Conservation (phyloP, 2,113 vertebrate genomes). For the Vulpes ferrilata region DNA sequence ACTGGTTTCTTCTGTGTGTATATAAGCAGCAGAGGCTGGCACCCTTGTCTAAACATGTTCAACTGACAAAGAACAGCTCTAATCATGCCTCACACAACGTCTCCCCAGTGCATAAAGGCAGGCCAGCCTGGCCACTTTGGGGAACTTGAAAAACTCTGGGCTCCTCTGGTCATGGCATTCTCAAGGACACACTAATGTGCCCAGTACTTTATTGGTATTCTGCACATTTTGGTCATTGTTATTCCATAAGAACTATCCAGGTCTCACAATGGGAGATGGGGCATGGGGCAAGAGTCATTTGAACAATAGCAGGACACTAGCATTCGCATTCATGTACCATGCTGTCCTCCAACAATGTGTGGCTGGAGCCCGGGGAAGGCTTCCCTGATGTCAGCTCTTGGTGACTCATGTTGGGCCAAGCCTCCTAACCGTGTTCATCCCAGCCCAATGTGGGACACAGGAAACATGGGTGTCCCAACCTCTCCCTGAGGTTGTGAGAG, state of each 20-base stretch:
- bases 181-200: fast-evolving
- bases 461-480: background rate
- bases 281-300: background rate
- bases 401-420: background rate
- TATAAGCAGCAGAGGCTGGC: background rate
- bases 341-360: fast-evolving
- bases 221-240: fast-evolving
- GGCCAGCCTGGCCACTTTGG: background rate
- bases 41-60: background rate
- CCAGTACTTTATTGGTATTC: background rate
- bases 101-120: background rate
- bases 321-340: fast-evolving
- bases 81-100: too few species aligned
- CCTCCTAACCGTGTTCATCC: background rate
- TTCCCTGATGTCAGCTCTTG: background rate
- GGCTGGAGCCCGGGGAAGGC: background rate
- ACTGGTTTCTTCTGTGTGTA: background rate
- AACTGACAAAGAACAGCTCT: background rate
- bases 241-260: background rate
- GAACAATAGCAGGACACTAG: background rate
- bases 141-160: background rate
- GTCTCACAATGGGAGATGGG: background rate
- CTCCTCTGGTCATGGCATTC: fast-evolving
- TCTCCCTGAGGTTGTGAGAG: background rate
- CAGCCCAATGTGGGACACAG: background rate